A percentile compares a stretch with the other conserved stretches of the same genome.
Evolutionary conservation across 2,797 vertebrate species (phyloP).

Genomic region (Malurus leucopterus): DNA sequence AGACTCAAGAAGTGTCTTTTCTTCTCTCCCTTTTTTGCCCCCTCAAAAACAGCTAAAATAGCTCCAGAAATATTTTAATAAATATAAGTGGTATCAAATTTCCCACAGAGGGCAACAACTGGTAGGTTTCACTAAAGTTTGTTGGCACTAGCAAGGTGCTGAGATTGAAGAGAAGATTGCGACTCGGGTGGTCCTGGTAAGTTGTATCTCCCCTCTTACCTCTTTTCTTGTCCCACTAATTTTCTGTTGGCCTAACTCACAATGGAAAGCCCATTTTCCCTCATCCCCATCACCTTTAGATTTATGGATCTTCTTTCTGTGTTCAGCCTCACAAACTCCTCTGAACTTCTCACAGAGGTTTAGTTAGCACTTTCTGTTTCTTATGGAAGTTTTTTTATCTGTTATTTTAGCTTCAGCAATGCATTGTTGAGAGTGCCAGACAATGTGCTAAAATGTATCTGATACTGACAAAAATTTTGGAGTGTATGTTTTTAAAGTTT

Average conservation of each 20-base stretch:
- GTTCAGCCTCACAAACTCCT: not conserved
- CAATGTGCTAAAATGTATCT: not conserved
- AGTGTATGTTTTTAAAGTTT: not conserved
- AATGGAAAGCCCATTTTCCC: not conserved
- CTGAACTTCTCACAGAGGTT: not conserved
- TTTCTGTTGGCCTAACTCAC: not conserved
- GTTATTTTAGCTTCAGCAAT: not conserved
- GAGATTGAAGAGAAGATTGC: not conserved
- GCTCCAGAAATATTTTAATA: not conserved
- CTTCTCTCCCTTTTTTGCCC: fast-evolving
- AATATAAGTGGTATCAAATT: not conserved
- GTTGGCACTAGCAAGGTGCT: not conserved
- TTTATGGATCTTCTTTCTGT: not conserved
- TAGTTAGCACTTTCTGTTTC: not conserved
- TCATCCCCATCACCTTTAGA: not conserved
- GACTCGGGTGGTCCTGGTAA: not conserved
- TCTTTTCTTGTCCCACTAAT: not conserved
- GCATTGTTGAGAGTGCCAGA: not conserved
- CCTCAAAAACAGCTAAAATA: not conserved
- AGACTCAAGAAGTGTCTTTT: not conserved
- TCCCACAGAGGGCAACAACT: not conserved
- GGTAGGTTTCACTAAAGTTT: not conserved
- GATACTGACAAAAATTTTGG: not conserved
- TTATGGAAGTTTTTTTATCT: not conserved
- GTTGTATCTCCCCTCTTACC: not conserved